Base-by-base conservation (phyloP, 2,888 invertebrate species). In the Heliconius charithonia region DNA sequence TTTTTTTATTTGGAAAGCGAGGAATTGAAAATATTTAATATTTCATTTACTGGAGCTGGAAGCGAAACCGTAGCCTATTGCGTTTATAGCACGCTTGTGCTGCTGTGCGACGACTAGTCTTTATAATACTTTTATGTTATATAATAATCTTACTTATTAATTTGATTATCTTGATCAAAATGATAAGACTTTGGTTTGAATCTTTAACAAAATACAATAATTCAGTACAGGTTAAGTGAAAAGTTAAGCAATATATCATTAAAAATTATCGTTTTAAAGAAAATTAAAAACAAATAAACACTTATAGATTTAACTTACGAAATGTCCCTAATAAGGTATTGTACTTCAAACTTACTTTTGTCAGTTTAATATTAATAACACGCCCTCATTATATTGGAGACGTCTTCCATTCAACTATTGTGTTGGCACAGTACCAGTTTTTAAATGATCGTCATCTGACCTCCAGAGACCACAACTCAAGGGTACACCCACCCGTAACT, bases 401-500 rank as follows among this genome's bases (percentile, higher is more conserved):
- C 41, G 37, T 62, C 45, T 77, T 45, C 65, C 77, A 77, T 77
- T 77, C 71, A 77, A 72, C 45, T 65, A 71, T 63, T 63, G 41
- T 65, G 19, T 72, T 77, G 77, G 77, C 77, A 66, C 51, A 32
- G 45, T 25, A 72, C 62, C 71, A 77, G 71, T 77, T 77, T 72
- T 72, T 76, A 76, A 29, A 76, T 69, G 32, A 72, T 72, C 37
- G 73, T 63, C 37, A 77, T 56, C 6, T 45, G 65, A 77, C 77
- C 77, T 77, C 76, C 76, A 63, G 70, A 29, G 59, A 45, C 62
- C 71, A 22, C 63, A 65, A 76, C 70, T 65, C 77, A 77, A 77
- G 77, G 77, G 73, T 74, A 74, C 73, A 63, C 63, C 73, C 62
- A 74, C 73, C 37, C 41, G 59, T 62, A 72, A 59, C 29, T 32